Evolutionary conservation across 2,113 vertebrate species (phyloP).

Genomic region (Anguilla japonica): DNA sequence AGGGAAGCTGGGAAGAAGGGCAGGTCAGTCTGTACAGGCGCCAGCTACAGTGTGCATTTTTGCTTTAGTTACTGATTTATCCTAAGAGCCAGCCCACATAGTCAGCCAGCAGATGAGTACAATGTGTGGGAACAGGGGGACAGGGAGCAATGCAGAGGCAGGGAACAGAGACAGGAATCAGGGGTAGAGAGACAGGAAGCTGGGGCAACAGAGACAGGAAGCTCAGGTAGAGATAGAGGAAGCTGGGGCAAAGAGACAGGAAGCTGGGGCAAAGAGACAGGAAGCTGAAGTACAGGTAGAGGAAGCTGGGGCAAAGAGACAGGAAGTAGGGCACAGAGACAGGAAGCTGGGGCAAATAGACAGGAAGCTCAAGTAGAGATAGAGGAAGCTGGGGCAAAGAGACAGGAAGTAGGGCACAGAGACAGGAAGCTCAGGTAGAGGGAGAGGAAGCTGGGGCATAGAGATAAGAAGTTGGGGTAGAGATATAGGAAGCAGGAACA

Average conservation of each 20-base stretch:
- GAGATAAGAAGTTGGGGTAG: neutral
- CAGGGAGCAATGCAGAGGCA: neutral
- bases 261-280: neutral
- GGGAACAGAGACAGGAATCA: neutral
- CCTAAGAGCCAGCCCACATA: neutral
- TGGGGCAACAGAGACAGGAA: conserved; percentile 2
- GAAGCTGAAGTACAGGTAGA: neutral
- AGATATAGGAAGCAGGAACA: neutral
- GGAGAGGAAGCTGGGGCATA: neutral
- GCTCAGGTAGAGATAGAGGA: neutral
- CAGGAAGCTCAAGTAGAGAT: conserved; percentile 1
- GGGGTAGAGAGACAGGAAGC: neutral
- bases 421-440: neutral
- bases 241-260: neutral
- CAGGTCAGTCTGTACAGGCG: neutral
- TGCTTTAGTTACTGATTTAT: neutral
- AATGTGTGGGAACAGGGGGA: neutral
- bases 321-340: neutral
- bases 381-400: neutral
- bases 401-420: neutral
- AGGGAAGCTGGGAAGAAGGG: neutral
- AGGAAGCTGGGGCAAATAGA: conserved; percentile 9
- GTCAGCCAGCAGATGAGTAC: neutral
- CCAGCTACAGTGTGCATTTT: neutral
- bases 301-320: neutral